A percentile compares a stretch with the other conserved stretches of the same genome.
phyloP scores from a whole-genome alignment of 2,888 invertebrate species.

The Bruchidius siliquastri region DNA sequence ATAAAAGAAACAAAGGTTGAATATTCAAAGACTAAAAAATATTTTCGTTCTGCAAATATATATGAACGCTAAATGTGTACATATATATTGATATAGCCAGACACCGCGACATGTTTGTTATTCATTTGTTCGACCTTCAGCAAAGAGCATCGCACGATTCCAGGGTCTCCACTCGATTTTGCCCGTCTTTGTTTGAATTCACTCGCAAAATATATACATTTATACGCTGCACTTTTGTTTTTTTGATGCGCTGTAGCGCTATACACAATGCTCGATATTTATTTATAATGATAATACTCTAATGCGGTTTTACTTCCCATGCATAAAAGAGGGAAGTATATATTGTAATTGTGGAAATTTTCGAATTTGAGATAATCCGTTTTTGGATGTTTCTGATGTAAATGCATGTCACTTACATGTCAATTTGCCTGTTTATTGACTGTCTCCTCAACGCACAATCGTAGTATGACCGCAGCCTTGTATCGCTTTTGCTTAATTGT shows the following conservation, averaged over 20 bases:
- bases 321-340: too few species aligned
- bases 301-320: not conserved
- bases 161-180: slow-evolving; percentile 44
- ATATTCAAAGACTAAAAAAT: not conserved
- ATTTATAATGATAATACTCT: not conserved
- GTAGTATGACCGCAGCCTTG: too few species aligned
- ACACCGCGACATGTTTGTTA: slow-evolving; percentile 43
- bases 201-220: slow-evolving; percentile 29
- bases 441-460: too few species aligned
- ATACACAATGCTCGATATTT: not conserved
- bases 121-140: slow-evolving; percentile 46
- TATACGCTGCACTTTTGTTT: slow-evolving; percentile 9
- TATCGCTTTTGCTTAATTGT: too few species aligned
- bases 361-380: too few species aligned
- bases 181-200: slow-evolving; percentile 38
- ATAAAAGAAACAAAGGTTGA: not conserved
- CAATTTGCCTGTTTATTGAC: too few species aligned
- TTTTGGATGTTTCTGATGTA: too few species aligned
- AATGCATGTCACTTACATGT: too few species aligned
- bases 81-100: slow-evolving; percentile 28
- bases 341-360: too few species aligned
- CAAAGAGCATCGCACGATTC: slow-evolving; percentile 48
- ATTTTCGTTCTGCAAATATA: not conserved
- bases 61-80: not conserved
- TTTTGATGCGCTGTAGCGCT: slow-evolving; percentile 12